These are phyloP conservation scores for Telmatherina bonti DNA, from an alignment of 2,797 vertebrate species.

Conservation along the genomic window DNA sequence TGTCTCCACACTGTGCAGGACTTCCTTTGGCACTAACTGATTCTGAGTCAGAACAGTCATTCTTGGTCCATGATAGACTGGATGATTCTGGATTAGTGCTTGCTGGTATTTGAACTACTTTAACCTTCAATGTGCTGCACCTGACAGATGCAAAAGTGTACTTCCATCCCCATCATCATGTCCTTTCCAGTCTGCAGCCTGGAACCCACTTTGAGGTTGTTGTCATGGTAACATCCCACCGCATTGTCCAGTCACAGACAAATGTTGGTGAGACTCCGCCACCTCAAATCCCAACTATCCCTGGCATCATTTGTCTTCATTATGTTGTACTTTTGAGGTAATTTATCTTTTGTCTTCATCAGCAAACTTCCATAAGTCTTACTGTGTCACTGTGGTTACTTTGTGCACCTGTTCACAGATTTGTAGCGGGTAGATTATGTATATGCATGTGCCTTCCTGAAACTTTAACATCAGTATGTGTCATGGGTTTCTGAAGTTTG, in stretches of 20 bases:
- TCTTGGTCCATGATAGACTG: background rate
- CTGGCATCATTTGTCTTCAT: conserved; percentile 32
- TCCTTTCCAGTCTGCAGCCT: conserved; percentile 60
- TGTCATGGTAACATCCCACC: conserved; percentile 68
- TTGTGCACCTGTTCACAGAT: conserved; percentile 28
- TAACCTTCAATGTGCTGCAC: background rate
- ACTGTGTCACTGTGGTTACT: background rate
- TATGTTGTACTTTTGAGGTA: conserved; percentile 27
- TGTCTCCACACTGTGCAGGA: conserved; percentile 35
- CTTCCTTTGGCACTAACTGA: conserved; percentile 38
- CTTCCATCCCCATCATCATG: conserved; percentile 64
- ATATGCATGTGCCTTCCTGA: conserved; percentile 3
- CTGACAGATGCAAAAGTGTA: conserved; percentile 17
- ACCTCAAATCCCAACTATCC: conserved; percentile 25
- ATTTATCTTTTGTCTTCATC: conserved; percentile 35
- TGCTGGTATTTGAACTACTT: background rate
- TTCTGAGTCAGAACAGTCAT: background rate
- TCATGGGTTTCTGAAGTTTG: background rate
- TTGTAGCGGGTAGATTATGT: conserved; percentile 17
- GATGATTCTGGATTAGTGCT: background rate
- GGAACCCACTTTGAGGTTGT: conserved; percentile 59
- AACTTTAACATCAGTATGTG: conserved; percentile 24
- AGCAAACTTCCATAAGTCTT: conserved; percentile 1
- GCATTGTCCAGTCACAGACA: conserved; percentile 69
- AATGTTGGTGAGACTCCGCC: conserved; percentile 71